Base-by-base conservation (phyloP, 2,888 invertebrate genomes). In the Coecobrya sp. region DNA sequence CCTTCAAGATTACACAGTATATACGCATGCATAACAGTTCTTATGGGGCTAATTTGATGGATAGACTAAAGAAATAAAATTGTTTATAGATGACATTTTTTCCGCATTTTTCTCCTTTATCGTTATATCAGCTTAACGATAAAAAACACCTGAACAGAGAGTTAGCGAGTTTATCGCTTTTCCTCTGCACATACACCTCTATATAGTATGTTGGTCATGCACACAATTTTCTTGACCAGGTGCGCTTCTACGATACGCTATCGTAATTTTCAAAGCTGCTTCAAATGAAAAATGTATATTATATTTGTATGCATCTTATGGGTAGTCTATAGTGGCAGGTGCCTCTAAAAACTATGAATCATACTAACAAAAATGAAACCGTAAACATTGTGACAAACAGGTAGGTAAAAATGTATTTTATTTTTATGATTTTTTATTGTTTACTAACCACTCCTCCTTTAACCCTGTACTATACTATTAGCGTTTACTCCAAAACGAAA, bases 381-480 rank as follows among this genome's bases (percentile, higher is more conserved):
- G 65, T 84, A 84, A 84, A 84, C 65, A 84, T 84, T 84, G 84
- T 84, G 84, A 84, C 84, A 84, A 62, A 84, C 84, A 84, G 84
- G 84, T 84, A 84, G 84, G 84, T 84, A 84, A 84, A 82, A 36
- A 36, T 36, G 36, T 36, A 36, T 36, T 45, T 10, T 65, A 62
- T 82, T 82, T n/a, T 82, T 82, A 42, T 42, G 27, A 59, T 59
- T 59, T 65, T 84, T 84, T 65, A 36, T 42, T 84, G 65, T 84
- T 84, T 65, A 65, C 84, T 22, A 62, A 82, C 82, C 59, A 62
- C 82, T 82, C 82, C 84, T 62, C 45, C 65, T 45, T 65, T n/a
- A 19, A 65, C 84, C n/a, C 42, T 45, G 11, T 36, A 45, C 42
- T 25, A 42, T 62, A 25, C 16, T 42, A 30, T 11, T 84, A 65